Conservation (phyloP, 2,888 invertebrate species). For the Caradrina kadenii region DNA sequence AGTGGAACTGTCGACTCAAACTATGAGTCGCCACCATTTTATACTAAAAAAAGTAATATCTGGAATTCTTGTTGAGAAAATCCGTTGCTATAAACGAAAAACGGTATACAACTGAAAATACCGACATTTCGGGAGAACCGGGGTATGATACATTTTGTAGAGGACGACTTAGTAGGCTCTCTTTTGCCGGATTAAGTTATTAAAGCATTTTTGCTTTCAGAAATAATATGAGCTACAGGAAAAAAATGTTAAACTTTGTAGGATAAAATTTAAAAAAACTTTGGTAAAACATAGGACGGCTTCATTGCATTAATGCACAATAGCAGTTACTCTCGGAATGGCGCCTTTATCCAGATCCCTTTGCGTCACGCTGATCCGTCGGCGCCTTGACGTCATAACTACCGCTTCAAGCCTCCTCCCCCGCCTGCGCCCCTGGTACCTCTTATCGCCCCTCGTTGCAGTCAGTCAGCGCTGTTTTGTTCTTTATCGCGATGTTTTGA, state of each 20-base stretch:
- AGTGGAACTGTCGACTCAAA: conserved; percentile 45
- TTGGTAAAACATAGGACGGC: conserved; percentile 8
- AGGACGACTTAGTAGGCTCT: conserved; percentile 50
- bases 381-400: conserved; percentile 44
- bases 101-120: conserved; percentile 30
- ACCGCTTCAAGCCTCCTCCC: conserved; percentile 12
- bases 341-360: conserved; percentile 22
- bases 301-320: conserved; percentile 44
- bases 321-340: conserved; percentile 42
- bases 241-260: conserved; percentile 24
- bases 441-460: conserved; percentile 51
- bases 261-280: conserved; percentile 3
- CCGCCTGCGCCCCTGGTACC: conserved; percentile 23
- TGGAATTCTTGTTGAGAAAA: conserved; percentile 34
- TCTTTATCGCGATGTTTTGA: conserved; percentile 57
- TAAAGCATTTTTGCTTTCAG: conserved; percentile 21
- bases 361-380: conserved; percentile 23
- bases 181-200: conserved; percentile 46
- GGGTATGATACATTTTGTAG: conserved; percentile 37
- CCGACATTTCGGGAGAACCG: conserved; percentile 22
- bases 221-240: conserved; percentile 19
- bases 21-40: conserved; percentile 39
- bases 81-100: conserved; percentile 29
- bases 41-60: conserved; percentile 24
- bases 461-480: conserved; percentile 54